A percentile compares a stretch with the other conserved stretches of the same genome.
These are phyloP conservation scores for Luscinia luscinia DNA, from an alignment of 2,797 vertebrate genomes.

Conservation along the genomic window DNA sequence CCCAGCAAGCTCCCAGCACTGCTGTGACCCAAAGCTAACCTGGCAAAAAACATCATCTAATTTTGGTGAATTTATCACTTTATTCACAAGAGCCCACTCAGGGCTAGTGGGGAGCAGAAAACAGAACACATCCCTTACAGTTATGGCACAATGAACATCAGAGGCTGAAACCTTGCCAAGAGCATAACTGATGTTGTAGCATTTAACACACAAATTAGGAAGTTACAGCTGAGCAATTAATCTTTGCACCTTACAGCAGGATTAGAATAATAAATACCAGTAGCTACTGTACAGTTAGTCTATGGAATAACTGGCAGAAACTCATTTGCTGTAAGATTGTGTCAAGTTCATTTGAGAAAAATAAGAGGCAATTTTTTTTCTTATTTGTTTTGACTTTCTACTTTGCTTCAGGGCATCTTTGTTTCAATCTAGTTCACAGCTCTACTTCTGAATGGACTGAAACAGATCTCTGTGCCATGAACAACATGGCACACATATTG, in stretches of 20 bases:
- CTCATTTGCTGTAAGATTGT: background rate
- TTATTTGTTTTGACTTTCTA: background rate
- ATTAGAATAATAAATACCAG: background rate
- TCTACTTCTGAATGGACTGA: background rate
- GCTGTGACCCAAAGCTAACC: background rate
- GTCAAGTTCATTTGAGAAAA: background rate
- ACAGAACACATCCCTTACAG: background rate
- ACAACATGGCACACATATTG: background rate
- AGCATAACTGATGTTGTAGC: background rate
- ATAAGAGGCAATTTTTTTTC: background rate
- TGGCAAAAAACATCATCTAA: background rate
- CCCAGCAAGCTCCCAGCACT: background rate
- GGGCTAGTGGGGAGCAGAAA: background rate
- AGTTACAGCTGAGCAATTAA: background rate
- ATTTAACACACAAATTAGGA: background rate
- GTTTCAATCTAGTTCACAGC: conserved; percentile 17
- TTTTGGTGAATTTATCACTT: background rate
- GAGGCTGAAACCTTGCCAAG: background rate
- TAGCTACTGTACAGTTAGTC: background rate
- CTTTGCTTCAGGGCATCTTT: conserved; percentile 35
- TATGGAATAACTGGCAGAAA: background rate
- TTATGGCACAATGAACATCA: background rate
- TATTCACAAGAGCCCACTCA: background rate
- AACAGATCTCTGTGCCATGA: background rate
- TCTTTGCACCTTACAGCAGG: background rate